Conservation (phyloP, 64 coral and sea anemone species). For the Hydrozoanthus tunicans region DNA sequence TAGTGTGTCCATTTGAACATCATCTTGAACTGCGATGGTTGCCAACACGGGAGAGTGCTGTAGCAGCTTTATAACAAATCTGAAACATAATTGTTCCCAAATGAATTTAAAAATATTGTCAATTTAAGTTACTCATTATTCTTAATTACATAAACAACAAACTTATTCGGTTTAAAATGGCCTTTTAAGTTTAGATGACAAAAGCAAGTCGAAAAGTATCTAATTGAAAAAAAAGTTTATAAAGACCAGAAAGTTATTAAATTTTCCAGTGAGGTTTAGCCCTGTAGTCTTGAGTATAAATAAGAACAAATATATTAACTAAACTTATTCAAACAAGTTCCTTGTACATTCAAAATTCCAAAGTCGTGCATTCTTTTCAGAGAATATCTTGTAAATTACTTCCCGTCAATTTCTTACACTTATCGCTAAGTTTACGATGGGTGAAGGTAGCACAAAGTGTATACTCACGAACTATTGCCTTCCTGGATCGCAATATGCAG, state of each 20-base stretch:
- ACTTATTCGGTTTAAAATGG: no score
- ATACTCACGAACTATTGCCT: slow-evolving; percentile 33
- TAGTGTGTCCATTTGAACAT: neutral
- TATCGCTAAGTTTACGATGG: neutral
- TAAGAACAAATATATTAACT: no score
- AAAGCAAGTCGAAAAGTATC: no score
- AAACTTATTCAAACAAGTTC: no score
- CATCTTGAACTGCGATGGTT: slow-evolving; percentile 22
- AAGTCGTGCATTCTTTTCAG: no score
- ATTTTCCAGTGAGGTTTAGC: no score
- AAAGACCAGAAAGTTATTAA: no score
- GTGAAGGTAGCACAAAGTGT: neutral
- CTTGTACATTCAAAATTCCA: no score
- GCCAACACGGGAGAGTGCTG: neutral
- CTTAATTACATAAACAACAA: neutral
- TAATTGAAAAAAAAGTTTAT: no score
- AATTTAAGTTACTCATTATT: neutral
- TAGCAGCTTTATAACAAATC: slow-evolving; percentile 12
- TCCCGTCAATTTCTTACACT: neutral
- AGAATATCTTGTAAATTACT: neutral
- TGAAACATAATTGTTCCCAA: neutral
- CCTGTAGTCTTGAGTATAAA: neutral
- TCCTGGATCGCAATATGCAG: slow-evolving; percentile 29
- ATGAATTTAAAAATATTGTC: neutral
- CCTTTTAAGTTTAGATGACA: no score